These are phyloP conservation scores for Drosophila bocqueti DNA, from an alignment of 1,140 invertebrate species.

Conservation along the genomic window DNA sequence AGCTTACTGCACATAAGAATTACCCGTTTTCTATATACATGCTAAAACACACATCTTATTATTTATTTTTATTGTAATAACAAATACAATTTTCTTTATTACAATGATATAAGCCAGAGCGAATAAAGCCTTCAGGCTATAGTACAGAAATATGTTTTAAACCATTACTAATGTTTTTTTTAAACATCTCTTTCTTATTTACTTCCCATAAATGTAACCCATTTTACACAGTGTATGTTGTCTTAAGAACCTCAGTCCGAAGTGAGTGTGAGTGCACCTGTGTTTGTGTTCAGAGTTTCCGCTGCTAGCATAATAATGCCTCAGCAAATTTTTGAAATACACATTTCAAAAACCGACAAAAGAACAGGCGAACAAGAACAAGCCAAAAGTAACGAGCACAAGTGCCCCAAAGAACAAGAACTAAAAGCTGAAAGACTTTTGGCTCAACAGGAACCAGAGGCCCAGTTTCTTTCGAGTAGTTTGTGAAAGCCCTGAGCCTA, in stretches of 20 bases:
- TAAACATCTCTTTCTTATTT: background rate
- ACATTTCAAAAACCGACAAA: constrained; percentile 75
- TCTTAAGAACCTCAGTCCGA: background rate
- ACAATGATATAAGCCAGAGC: no score
- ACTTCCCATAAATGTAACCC: background rate
- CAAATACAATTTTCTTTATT: background rate
- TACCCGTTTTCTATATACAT: background rate
- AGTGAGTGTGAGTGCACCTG: constrained; percentile 17
- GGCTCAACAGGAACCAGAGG: constrained; percentile 57
- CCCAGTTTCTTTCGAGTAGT: constrained; percentile 58
- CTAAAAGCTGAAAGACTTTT: constrained; percentile 21
- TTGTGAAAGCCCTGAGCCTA: constrained; percentile 33
- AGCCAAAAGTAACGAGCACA: constrained; percentile 68
- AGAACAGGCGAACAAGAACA: constrained; percentile 66
- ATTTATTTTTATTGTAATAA: no score
- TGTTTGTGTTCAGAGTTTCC: constrained; percentile 76
- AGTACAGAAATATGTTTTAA: background rate
- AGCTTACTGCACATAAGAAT: background rate
- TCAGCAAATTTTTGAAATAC: constrained; percentile 64
- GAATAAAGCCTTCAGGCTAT: no score
- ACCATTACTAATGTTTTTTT: background rate
- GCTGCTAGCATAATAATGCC: constrained; percentile 63
- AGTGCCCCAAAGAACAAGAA: constrained; percentile 51
- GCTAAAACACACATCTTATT: no score
- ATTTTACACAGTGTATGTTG: background rate